phyloP scores from a whole-genome alignment of 1,140 invertebrate species.

The Melitaea cinxia region DNA sequence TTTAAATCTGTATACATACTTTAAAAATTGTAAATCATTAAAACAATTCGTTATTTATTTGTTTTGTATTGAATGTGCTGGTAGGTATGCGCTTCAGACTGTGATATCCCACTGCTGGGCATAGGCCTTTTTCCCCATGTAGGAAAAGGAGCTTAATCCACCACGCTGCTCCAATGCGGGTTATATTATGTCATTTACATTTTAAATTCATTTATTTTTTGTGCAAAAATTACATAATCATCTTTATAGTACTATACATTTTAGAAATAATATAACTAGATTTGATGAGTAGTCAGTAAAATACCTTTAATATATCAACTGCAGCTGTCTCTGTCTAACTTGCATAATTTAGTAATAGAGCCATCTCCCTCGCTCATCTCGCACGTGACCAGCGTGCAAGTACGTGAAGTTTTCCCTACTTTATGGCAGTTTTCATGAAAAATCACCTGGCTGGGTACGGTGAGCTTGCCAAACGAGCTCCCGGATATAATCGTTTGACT shows the following conservation, averaged over 20 bases:
- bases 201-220: neutral
- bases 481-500: constrained; percentile 30
- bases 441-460: constrained; percentile 42
- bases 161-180: no score
- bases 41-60: no score
- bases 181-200: neutral
- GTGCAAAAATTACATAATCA: neutral
- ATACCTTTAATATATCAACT: constrained; percentile 34
- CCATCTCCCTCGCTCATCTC: constrained; percentile 19
- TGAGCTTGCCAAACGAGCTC: constrained; percentile 41
- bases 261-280: constrained; percentile 2
- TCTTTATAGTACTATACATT: neutral
- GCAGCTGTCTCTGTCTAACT: constrained; percentile 16
- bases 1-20: no score
- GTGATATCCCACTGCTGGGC: no score
- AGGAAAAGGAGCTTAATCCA: no score
- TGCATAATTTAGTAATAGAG: constrained; percentile 6
- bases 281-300: constrained; percentile 22
- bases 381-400: constrained; percentile 46
- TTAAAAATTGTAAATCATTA: no score
- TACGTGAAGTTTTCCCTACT: constrained; percentile 43
- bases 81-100: no score
- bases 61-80: no score
- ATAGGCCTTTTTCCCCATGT: no score
- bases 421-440: constrained; percentile 48